Conservation (phyloP, 2,888 invertebrate genomes). For the Drosophila imparisetae region DNA sequence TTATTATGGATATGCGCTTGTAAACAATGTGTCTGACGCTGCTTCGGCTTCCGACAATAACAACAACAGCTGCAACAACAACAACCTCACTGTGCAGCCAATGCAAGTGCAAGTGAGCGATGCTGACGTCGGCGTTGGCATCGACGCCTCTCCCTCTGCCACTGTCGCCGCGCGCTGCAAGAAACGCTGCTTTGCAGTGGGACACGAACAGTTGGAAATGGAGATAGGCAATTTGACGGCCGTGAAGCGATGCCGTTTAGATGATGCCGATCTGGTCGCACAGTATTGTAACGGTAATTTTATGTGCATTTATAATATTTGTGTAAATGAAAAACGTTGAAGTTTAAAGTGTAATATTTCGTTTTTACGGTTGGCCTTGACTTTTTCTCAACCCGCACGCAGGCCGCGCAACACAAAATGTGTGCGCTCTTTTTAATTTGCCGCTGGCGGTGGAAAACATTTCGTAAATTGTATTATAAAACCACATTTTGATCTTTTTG, state of each 20-base stretch:
- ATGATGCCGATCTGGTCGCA: slow-evolving; percentile 76
- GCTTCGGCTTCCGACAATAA: slow-evolving; percentile 47
- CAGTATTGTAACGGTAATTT: slow-evolving; percentile 82
- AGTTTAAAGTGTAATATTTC: slow-evolving; percentile 37
- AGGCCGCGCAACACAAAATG: slow-evolving; percentile 30
- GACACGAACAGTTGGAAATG: slow-evolving; percentile 46
- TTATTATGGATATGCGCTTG: slow-evolving; percentile 81
- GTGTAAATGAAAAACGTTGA: slow-evolving; percentile 15
- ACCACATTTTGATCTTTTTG: slow-evolving; percentile 41
- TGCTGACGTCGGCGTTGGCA: slow-evolving; percentile 11
- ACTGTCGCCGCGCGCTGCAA: slow-evolving; percentile 69
- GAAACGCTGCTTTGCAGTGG: slow-evolving; percentile 73
- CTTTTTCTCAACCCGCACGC: slow-evolving; percentile 46
- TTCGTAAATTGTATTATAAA: slow-evolving; percentile 67
- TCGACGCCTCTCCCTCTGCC: slow-evolving; percentile 9
- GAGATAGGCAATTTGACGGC: slow-evolving; percentile 54
- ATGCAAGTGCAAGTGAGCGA: slow-evolving; percentile 45
- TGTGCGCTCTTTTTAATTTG: slow-evolving; percentile 46
- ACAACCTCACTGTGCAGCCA: slow-evolving; percentile 50
- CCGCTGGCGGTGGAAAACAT: slow-evolving; percentile 51
- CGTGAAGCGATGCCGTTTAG: slow-evolving; percentile 81
- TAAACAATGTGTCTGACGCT: slow-evolving; percentile 59
- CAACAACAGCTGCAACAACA: slow-evolving; percentile 58
- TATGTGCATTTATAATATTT: slow-evolving; percentile 35
- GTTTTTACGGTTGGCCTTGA: slow-evolving; percentile 55